Base-by-base conservation (phyloP, 2,888 invertebrate species). In the Hydriomena furcata region DNA sequence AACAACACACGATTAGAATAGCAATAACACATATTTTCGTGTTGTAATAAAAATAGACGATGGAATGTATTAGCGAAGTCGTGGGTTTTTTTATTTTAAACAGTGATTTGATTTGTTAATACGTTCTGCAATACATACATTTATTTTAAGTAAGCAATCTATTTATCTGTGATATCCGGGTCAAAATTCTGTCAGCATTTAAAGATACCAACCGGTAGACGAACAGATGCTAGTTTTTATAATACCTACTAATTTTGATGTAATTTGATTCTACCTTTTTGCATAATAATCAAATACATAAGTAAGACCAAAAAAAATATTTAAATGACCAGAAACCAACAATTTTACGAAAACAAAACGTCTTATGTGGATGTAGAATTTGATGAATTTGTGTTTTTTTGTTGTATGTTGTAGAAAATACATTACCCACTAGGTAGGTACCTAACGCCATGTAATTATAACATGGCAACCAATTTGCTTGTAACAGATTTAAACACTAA, bases 291-390 rank as follows among this genome's bases (percentile, higher is more conserved):
- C 6, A 12, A 28, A 7, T 27, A 20, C 27, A 34, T 8, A 1
- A 34, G 17, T 5, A 43, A 34, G 27, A 44, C 12, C 20, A 7
- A 8, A 5, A 23, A 12, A 12, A 6, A 3, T 10, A 10, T 23
- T 8, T 24, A 34, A 34, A 1, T 21, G 32, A 40, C 32, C 40
- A 47, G 32, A 47, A 47, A 32, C 38, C 38, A 21, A 31, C 13
- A 7, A 8, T 17, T 27, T 27, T 32, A 27, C 43, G 11, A 20
- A 21, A 34, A n/a, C n/a, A n/a, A n/a, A n/a, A n/a, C n/a, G n/a
- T n/a, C n/a, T n/a, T n/a, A n/a, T n/a, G n/a, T n/a, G n/a, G n/a
- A n/a, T n/a, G n/a, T n/a, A n/a, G n/a, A n/a, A n/a, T n/a, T n/a
- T n/a, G n/a, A n/a, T n/a, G n/a, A n/a, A n/a, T n/a, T n/a, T n/a